A percentile compares a stretch with the other conserved stretches of the same genome.
Conservation (phyloP, 2,113 vertebrate genomes). For the Mus musculus region GRCm39 chr3:32513001-32513500, state of each 20-base stretch:
- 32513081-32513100: too few relatives aligned
- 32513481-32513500: too few relatives aligned
- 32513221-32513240: background rate
- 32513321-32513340: background rate
- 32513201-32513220: background rate
- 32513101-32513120: too few relatives aligned
- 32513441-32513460: background rate
- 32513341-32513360: background rate
- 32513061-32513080: too few relatives aligned
- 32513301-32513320: constrained; percentile 5
- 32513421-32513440: constrained; percentile 19
- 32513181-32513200: background rate
- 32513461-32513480: constrained; percentile 30
- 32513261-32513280: background rate
- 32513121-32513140: too few relatives aligned
- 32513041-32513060: too few relatives aligned
- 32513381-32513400: constrained; percentile 33
- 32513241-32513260: background rate
- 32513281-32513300: background rate
- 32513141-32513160: too few relatives aligned
- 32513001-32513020: too few relatives aligned
- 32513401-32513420: constrained; percentile 21
- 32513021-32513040: too few relatives aligned
- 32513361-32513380: constrained; percentile 19
- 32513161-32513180: too few relatives aligned